phyloP scores from a whole-genome alignment of 2,888 invertebrate species.

The Polietes domitor region DNA sequence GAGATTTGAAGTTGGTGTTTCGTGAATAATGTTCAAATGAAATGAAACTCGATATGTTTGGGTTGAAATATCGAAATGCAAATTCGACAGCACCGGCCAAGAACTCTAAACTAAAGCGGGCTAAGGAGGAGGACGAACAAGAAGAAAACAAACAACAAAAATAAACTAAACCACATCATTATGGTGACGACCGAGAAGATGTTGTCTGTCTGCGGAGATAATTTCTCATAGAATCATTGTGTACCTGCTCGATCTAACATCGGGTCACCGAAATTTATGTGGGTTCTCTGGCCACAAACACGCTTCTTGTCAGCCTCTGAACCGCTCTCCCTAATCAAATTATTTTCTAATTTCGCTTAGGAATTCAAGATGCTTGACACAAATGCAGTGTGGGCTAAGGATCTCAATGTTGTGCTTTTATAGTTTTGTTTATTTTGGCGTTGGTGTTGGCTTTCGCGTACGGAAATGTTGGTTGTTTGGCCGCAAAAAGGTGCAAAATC shows the following conservation, averaged over 20 bases:
- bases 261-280: slow-evolving; percentile 12
- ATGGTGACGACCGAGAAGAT: background rate
- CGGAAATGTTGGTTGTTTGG: background rate
- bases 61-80: background rate
- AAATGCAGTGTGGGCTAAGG: background rate
- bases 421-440: background rate
- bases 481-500: slow-evolving; percentile 70
- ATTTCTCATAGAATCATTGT: slow-evolving; percentile 9
- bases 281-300: background rate
- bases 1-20: background rate
- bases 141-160: background rate
- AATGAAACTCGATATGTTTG: background rate
- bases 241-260: background rate
- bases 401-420: background rate
- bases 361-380: background rate
- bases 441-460: no score
- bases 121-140: no score
- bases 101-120: background rate
- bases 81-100: background rate
- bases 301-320: background rate
- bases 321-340: background rate
- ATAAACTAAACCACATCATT: slow-evolving; percentile 5
- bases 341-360: background rate
- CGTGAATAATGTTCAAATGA: no score
- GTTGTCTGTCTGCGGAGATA: background rate